Evolutionary conservation across 2,113 vertebrate genomes (phyloP), one percentile per base, ranked within the genome.

Genomic region (Phodopus roborovskii): DNA sequence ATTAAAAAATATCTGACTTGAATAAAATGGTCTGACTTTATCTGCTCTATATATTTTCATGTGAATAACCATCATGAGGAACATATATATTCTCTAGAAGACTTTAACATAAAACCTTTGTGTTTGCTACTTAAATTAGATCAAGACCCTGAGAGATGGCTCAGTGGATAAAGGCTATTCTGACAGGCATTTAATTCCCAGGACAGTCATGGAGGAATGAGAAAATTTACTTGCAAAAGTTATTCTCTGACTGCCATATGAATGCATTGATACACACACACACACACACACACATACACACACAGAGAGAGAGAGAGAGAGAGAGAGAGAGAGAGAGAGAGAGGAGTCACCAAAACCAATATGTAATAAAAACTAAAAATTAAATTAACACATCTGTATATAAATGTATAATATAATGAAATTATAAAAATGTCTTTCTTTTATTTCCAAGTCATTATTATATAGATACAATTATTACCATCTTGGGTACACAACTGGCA

Each of bases 81-180:
- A 22, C 88, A 39, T 48, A 73, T 88, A 85, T 74, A 62, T 6
- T 36, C 74, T 10, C 30, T 16, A 85, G 60, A 88, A 13, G 11
- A 62, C 15, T 60, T 78, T 93, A 93, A 73, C 22, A 93, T 42
- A 90, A 92, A 96, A 58, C 22, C 26, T 77, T 60, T 89, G 64
- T 26, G 73, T 77, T 83, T 92, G 70, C 4, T 39, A 45, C 0
- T 70, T 84, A 81, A 90, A 53, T 71, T 86, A 64, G 39, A 20
- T 1, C 17, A 83, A 16, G 28, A 8, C 22, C 26, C 39, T 19
- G 39, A 45, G 20, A 42, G 4, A 84, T 84, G 60, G 26, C 26
- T 45, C 26, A 30, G 60, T 84, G 26, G 39, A 45, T 64, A 84
- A 66, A 84, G 9, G 39, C 26, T 20, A 62, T 45, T 84, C 9